These are phyloP conservation scores for Cephus spinipes DNA, from an alignment of 2,888 invertebrate species.

Conservation along the genomic window DNA sequence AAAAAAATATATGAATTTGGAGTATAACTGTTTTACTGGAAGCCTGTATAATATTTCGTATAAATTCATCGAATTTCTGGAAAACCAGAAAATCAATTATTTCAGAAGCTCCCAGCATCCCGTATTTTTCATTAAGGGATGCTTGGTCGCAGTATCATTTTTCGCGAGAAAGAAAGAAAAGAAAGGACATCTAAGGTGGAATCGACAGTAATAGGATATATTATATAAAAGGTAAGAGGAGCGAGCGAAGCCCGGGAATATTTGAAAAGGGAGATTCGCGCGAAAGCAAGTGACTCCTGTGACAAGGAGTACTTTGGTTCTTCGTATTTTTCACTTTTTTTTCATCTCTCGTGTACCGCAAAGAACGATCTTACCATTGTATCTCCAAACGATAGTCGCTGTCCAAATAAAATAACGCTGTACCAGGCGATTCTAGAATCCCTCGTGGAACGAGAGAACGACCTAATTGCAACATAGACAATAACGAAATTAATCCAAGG, in stretches of 20 bases:
- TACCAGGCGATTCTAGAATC: neutral
- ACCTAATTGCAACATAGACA: neutral
- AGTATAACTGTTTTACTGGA: too few species aligned
- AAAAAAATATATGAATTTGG: too few species aligned
- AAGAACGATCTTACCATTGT: neutral
- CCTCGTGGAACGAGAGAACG: neutral
- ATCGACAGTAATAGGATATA: neutral
- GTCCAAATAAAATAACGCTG: neutral
- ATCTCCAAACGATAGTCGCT: neutral
- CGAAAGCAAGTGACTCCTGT: neutral
- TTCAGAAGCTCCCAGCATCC: neutral
- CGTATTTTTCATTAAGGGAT: too few species aligned
- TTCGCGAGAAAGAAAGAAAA: neutral
- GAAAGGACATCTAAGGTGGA: neutral
- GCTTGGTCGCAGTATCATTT: neutral
- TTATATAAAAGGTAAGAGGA: neutral
- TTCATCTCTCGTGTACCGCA: neutral
- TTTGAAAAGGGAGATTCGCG: neutral
- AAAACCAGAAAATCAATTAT: neutral
- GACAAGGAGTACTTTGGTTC: neutral
- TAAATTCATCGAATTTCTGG: neutral
- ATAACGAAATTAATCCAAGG: neutral
- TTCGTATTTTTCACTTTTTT: neutral
- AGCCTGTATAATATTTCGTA: too few species aligned
- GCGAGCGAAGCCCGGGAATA: neutral